Evolutionary conservation across 2,888 invertebrate genomes (phyloP), one percentile per base, ranked within the genome.

Genomic region (Herminia tarsipennalis): DNA sequence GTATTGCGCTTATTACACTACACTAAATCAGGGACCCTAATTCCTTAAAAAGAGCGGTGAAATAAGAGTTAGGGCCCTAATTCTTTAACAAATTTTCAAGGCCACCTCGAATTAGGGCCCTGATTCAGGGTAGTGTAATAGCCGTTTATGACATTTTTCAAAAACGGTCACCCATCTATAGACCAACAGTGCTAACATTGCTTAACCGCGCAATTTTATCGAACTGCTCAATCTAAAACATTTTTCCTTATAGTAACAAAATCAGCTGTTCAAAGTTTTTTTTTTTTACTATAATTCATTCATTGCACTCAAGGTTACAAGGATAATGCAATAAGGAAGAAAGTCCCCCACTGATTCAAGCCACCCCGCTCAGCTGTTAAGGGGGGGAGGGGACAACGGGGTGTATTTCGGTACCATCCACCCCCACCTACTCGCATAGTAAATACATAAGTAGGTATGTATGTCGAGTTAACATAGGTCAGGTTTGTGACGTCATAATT

Each of bases 321-420:
- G 67, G 66, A 73, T 74, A 76, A 76, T 78, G 77, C 73, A 77
- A 72, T 46, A 46, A 46, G 39, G 44, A 45, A 40, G 29, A 30
- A 43, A 16, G 29, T 24, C 48, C 56, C 37, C 32, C 47, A 28
- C 18, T 36, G 41, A 36, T 43, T 60, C 46, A 50, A 34, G 37
- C 44, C 47, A 49, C 58, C 56, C 39, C 50, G 44, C 74, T 29
- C 51, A 76, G 72, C 72, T 70, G 74, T 62, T 59, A 48, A 52
- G 68, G 59, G 56, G 56, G 29, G 43, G 49, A 52, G 68, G 59
- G 56, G 56, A 27, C 41, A 22, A 35, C 27, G 29, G 37, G 32
- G 37, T 6, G 45, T 38, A 34, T 44, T 44, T 38, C 28, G 21
- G 56, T 59, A 54, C 50, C 36, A 55, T 52, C 45, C 44, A 22